These are phyloP conservation scores for Neosilurus hyrtlii DNA, from an alignment of 2,797 vertebrate genomes.

Conservation along the genomic window DNA sequence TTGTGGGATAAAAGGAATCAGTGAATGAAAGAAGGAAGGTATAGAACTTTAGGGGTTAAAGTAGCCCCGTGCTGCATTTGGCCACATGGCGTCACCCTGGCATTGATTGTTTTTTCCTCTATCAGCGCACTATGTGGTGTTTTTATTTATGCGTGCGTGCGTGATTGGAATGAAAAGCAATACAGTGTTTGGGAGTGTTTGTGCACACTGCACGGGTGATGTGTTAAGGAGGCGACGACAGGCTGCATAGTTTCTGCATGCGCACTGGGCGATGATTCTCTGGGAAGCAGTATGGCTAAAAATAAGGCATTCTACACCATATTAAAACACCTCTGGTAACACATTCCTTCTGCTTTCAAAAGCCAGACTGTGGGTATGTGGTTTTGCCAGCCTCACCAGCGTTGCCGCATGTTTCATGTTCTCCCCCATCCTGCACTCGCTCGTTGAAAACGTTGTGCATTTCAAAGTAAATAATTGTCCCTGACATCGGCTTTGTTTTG, in stretches of 20 bases:
- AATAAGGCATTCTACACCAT: constrained; percentile 39
- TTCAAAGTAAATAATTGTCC: background rate
- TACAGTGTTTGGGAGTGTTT: constrained; percentile 48
- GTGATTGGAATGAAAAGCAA: constrained; percentile 49
- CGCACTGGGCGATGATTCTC: constrained; percentile 47
- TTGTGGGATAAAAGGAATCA: background rate
- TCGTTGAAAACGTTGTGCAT: background rate
- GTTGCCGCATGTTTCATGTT: background rate
- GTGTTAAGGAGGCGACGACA: constrained; percentile 58
- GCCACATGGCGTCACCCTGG: background rate
- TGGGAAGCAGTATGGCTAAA: constrained; percentile 53
- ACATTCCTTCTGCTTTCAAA: constrained; percentile 28
- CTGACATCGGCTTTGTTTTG: background rate
- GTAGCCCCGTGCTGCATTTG: background rate
- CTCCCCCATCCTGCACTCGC: background rate
- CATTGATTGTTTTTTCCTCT: background rate
- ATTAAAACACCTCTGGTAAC: constrained; percentile 27
- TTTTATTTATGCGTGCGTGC: background rate
- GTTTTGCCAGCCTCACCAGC: background rate
- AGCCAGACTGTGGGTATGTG: background rate
- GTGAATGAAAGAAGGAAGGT: background rate
- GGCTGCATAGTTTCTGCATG: constrained; percentile 59
- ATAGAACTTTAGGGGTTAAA: background rate
- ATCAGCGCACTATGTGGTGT: background rate
- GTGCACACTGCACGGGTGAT: constrained; percentile 58